Percentiles rank a stretch among this genome's conserved stretches.
phyloP scores from a whole-genome alignment of 2,888 invertebrate species.

The Sycophila texana region DNA sequence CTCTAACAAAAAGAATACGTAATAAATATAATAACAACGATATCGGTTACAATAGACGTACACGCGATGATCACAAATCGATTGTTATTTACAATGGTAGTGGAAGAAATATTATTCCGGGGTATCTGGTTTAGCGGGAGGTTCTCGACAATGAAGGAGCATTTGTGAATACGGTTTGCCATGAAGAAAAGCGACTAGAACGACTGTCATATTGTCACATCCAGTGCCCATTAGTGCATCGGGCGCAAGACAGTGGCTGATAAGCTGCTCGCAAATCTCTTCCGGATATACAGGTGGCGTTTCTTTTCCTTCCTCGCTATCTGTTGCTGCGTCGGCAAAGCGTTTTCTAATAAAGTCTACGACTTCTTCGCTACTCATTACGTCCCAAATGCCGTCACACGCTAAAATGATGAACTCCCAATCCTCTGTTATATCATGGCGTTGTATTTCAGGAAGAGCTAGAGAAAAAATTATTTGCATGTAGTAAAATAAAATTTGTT shows the following conservation, averaged over 20 bases:
- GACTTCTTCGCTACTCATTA: conserved; percentile 96
- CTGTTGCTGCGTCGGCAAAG: conserved; percentile 75
- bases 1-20: conserved; percentile 60
- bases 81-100: conserved; percentile 50
- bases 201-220: conserved; percentile 99
- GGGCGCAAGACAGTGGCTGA: conserved; percentile 96
- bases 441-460: conserved; percentile 96
- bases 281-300: conserved; percentile 90
- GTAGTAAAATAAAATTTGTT: conserved; percentile 60
- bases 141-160: conserved; percentile 44
- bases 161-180: conserved; percentile 76
- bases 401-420: conserved; percentile 98
- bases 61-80: conserved; percentile 52
- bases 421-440: conserved; percentile 87
- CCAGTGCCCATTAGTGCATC: conserved; percentile 98
- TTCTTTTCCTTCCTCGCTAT: conserved; percentile 59
- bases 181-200: conserved; percentile 88
- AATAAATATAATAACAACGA: conserved; percentile 60
- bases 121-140: conserved; percentile 40
- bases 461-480: conserved; percentile 56
- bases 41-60: conserved; percentile 57
- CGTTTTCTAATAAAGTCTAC: conserved; percentile 91
- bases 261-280: conserved; percentile 95
- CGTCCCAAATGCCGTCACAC: conserved; percentile 99
- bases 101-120: conserved; percentile 46